Conservation (phyloP, 2,113 vertebrate species). For the Phasianus colchicus region DNA sequence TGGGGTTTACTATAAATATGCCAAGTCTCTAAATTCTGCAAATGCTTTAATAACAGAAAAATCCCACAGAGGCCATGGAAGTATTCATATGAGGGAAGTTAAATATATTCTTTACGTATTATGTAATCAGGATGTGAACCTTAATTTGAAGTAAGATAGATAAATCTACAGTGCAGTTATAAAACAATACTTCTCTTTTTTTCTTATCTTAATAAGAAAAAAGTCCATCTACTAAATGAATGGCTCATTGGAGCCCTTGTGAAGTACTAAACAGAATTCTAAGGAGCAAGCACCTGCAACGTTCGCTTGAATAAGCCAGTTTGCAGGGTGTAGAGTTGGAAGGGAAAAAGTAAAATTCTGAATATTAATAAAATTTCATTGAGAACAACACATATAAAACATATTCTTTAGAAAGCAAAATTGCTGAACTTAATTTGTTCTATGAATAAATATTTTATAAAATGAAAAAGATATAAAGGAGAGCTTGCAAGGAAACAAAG, state of each 20-base stretch:
- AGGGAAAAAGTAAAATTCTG: not conserved
- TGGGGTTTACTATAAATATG: not conserved
- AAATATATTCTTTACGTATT: not conserved
- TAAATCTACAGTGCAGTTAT: not conserved
- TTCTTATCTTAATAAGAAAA: constrained; percentile 21
- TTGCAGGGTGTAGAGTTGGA: not conserved
- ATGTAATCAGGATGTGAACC: not conserved
- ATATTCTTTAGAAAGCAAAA: constrained; percentile 51
- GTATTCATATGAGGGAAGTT: not conserved
- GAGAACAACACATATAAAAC: constrained; percentile 21
- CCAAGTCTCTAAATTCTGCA: not conserved
- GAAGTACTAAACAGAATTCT: not conserved
- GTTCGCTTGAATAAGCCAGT: not conserved
- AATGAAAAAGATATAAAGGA: constrained; percentile 20
- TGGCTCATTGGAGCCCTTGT: not conserved
- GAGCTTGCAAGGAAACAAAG: not conserved
- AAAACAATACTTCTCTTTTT: not conserved
- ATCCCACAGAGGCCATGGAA: not conserved
- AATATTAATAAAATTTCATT: not conserved
- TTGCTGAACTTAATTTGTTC: constrained; percentile 39
- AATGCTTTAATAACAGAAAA: not conserved
- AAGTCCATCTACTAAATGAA: constrained; percentile 29
- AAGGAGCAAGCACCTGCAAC: not conserved
- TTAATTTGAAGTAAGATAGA: not conserved
- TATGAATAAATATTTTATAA: constrained; percentile 56